phyloP scores from a whole-genome alignment of 2,113 vertebrate species.

The Alexandromys fortis region DNA sequence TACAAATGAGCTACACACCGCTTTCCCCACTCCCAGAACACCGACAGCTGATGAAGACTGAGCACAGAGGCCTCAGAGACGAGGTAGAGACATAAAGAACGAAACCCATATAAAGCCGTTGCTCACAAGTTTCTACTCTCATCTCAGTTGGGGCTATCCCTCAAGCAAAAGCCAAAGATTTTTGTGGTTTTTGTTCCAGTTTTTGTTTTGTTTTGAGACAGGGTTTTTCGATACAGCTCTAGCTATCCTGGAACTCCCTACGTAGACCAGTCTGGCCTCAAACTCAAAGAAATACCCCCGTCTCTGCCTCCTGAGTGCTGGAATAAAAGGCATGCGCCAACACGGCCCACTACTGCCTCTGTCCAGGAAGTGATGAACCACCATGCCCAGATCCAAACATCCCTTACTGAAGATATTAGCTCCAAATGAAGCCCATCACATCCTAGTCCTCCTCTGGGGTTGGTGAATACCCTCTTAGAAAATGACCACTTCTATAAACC shows the following conservation, averaged over 20 bases:
- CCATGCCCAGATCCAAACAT: neutral
- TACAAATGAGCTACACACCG: neutral
- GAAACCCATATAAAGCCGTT: neutral
- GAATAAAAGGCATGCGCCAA: neutral
- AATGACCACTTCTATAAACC: neutral
- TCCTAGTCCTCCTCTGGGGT: neutral
- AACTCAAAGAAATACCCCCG: neutral
- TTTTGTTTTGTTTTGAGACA: neutral
- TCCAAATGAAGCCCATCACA: neutral
- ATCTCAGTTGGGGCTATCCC: neutral
- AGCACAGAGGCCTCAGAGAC: neutral
- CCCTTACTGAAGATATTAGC: conserved; percentile 36
- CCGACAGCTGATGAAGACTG: neutral
- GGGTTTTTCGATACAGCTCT: neutral
- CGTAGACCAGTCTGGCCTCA: neutral
- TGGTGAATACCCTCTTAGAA: neutral
- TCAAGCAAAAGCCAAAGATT: neutral
- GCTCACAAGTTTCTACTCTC: neutral
- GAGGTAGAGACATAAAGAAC: neutral
- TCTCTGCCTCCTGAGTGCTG: neutral
- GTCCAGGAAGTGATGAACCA: neutral
- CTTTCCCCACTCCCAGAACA: neutral
- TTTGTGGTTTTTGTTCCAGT: neutral
- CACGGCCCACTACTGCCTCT: neutral
- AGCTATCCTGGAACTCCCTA: neutral